Percentiles rank a stretch among this genome's conserved stretches.
Evolutionary conservation across 2,888 invertebrate genomes (phyloP).

Genomic region (Lasioglossum lativentre): DNA sequence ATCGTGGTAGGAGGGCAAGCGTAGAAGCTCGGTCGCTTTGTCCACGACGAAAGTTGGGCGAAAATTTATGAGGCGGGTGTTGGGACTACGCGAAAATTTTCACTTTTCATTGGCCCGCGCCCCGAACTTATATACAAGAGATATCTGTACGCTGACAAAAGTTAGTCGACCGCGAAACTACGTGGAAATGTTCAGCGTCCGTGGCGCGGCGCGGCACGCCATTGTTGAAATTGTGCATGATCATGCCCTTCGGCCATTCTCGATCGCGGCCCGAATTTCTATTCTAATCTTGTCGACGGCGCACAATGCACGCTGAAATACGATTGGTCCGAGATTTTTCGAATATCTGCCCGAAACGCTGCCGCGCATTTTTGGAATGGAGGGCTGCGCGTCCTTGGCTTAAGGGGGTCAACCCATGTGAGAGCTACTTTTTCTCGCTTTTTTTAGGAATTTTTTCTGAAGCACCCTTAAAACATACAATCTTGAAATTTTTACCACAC

Average conservation of each 20-base stretch:
- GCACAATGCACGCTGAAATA: conserved; percentile 14
- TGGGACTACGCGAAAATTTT: conserved; percentile 51
- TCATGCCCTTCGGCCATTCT: conserved; percentile 21
- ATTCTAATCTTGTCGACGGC: conserved; percentile 38
- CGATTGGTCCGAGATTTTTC: conserved; percentile 20
- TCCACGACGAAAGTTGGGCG: conserved; percentile 45
- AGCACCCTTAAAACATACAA: too few species aligned
- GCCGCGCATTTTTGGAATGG: not conserved
- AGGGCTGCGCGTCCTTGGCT: not conserved
- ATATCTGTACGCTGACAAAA: conserved; percentile 31
- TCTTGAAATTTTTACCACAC: too few species aligned
- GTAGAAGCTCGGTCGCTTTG: conserved; percentile 82
- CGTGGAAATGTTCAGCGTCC: conserved; percentile 36
- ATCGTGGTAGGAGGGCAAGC: not conserved
- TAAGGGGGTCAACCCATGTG: too few species aligned
- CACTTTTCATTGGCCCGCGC: conserved; percentile 44
- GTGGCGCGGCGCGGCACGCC: conserved; percentile 7
- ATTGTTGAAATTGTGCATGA: conserved; percentile 26
- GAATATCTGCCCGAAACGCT: not conserved
- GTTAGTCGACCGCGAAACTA: conserved; percentile 39
- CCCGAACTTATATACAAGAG: conserved; percentile 36
- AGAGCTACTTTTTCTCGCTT: too few species aligned
- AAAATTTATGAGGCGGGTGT: conserved; percentile 45
- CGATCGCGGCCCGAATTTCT: conserved; percentile 18
- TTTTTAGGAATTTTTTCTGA: too few species aligned